Evolutionary conservation across 1,140 invertebrate species (phyloP).

Genomic region (Solenopsis invicta): DNA sequence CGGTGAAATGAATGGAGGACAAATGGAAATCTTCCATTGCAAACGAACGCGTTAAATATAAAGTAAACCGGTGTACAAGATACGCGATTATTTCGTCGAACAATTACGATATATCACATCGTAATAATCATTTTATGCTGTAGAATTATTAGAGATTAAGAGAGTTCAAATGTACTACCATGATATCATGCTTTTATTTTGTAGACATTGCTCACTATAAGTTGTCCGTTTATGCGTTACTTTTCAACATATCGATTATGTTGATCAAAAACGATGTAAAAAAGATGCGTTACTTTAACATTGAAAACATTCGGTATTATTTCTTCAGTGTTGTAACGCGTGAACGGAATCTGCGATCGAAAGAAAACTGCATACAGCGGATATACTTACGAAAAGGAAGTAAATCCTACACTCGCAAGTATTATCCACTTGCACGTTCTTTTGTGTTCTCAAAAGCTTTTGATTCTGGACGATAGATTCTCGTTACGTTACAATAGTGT

Average conservation of each 20-base stretch:
- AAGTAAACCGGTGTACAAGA: background rate
- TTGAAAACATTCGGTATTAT: slow-evolving; percentile 30
- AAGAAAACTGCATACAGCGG: background rate
- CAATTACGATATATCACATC: slow-evolving; percentile 10
- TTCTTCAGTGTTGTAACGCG: slow-evolving; percentile 9
- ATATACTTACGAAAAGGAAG: slow-evolving; percentile 31
- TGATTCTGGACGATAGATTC: slow-evolving; percentile 45
- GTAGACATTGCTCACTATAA: slow-evolving; percentile 27
- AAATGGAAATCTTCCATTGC: slow-evolving; percentile 20
- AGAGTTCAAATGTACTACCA: slow-evolving; percentile 57
- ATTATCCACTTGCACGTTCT: background rate
- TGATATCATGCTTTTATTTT: slow-evolving; percentile 45
- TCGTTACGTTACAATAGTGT: background rate
- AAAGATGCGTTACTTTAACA: background rate
- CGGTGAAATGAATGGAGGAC: slow-evolving; percentile 45
- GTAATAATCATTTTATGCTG: slow-evolving; percentile 50
- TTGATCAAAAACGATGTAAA: slow-evolving; percentile 37
- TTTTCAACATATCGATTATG: slow-evolving; percentile 20
- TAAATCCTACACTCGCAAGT: background rate
- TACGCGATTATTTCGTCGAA: slow-evolving; percentile 29
- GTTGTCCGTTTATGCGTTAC: background rate
- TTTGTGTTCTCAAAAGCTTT: slow-evolving; percentile 32
- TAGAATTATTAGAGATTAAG: slow-evolving; percentile 58
- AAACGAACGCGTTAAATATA: slow-evolving; percentile 22
- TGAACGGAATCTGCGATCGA: background rate